Base-by-base conservation (phyloP, 1,140 invertebrate species). In the Leptopilina clavipes region DNA sequence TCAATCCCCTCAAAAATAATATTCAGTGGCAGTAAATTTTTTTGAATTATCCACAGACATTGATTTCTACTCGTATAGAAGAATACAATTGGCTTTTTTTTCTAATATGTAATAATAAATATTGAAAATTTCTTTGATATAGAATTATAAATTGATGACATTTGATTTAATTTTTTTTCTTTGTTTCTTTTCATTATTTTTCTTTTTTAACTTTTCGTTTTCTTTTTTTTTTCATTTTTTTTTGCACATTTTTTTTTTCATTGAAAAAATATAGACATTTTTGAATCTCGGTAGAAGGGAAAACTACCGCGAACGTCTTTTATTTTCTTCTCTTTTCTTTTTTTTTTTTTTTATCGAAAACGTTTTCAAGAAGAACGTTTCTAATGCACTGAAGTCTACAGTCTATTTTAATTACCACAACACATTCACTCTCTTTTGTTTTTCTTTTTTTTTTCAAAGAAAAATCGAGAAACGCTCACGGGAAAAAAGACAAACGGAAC, bases 31-130 rank as follows among this genome's bases (percentile, higher is more conserved):
- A 76, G 71, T 9, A 81, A 84, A 84, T 40, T 40, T 31, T n/a
- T 80, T 74, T 82, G 80, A 19, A 54, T 54, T 18, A 54, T 85
- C 86, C 56, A 78, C 70, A n/a, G n/a, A 72, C 76, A 74, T 54
- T 54, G 52, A 19, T 54, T 54, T 54, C 52, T 11, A 54, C 18
- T 18, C 19, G 52, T 19, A 54, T 65, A 65, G 25, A 65, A 37
- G 59, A 65, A 65, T 65, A 65, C 59, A 65, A 22, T 22, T 31
- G 59, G 22, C 25, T 22, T 65, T 65, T 9, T 40, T 9, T 40
- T 40, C 1, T 40, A 7, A 3, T 40, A 3, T 40, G 8, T 40
- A 8, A 40, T 31, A 40, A 8, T 31, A 8, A 14, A 65, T 65
- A 65, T 65, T 22, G 12, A 65, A 25, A 65, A 65, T 31, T 65